phyloP scores from a whole-genome alignment of 1,140 invertebrate species.

The Heliconius hewitsoni region DNA sequence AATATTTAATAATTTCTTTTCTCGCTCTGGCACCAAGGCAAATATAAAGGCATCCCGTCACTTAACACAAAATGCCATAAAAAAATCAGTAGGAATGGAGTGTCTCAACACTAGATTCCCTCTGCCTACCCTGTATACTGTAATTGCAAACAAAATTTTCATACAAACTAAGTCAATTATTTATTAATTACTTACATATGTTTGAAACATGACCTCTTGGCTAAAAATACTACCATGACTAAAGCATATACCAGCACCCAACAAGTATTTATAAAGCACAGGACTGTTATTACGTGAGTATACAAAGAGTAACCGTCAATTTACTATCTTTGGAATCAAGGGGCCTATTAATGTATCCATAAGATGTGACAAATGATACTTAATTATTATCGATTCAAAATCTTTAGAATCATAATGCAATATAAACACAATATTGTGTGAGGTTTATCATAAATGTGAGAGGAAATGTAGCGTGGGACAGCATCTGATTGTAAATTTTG shows the following conservation, averaged over 20 bases:
- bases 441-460: background rate
- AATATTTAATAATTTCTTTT: too few relatives aligned
- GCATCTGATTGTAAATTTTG: too few relatives aligned
- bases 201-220: background rate
- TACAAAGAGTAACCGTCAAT: constrained; percentile 25
- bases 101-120: too few relatives aligned
- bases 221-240: constrained; percentile 26
- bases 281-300: constrained; percentile 36
- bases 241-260: constrained; percentile 18
- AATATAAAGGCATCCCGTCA: too few relatives aligned
- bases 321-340: constrained; percentile 19
- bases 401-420: background rate
- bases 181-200: background rate
- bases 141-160: too few relatives aligned
- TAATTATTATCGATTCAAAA: constrained; percentile 9
- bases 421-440: background rate
- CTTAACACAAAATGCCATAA: too few relatives aligned
- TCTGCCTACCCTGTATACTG: too few relatives aligned
- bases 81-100: too few relatives aligned
- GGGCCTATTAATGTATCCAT: constrained; percentile 6
- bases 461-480: background rate
- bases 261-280: constrained; percentile 39
- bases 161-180: background rate
- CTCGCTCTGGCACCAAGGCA: too few relatives aligned
- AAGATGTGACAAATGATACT: constrained; percentile 13